Conservation (phyloP, 1,140 invertebrate genomes). For the Drosophila albomicans region DNA sequence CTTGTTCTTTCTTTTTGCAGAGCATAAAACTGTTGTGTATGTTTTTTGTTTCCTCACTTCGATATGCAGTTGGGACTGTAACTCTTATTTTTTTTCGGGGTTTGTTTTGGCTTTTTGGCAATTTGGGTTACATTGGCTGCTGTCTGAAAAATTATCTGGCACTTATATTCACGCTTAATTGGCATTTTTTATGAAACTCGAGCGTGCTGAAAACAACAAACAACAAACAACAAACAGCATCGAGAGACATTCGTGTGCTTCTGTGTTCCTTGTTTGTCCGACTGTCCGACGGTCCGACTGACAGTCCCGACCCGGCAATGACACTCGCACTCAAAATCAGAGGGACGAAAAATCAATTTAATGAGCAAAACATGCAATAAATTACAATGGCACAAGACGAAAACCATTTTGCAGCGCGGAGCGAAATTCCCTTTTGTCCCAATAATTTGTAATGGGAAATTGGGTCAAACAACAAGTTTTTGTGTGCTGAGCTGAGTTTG, state of each 20-base stretch:
- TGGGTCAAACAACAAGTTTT: slow-evolving; percentile 55
- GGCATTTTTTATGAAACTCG: slow-evolving; percentile 83
- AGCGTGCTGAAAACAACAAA: slow-evolving; percentile 71
- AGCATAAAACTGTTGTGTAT: no score
- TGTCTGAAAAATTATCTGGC: slow-evolving; percentile 84
- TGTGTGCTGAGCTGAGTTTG: not conserved
- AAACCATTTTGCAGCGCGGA: not conserved
- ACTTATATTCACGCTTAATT: slow-evolving; percentile 85
- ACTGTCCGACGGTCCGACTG: slow-evolving; percentile 18
- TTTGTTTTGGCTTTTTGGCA: slow-evolving; percentile 62
- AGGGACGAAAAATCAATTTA: slow-evolving; percentile 82
- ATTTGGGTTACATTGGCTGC: slow-evolving; percentile 81
- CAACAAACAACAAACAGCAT: slow-evolving; percentile 35
- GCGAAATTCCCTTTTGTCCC: slow-evolving; percentile 27
- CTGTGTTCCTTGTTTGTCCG: slow-evolving; percentile 53
- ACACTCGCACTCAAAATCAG: slow-evolving; percentile 84
- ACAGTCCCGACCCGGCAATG: slow-evolving; percentile 59
- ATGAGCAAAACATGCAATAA: slow-evolving; percentile 84
- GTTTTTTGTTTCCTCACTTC: not conserved
- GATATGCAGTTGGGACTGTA: slow-evolving; percentile 42
- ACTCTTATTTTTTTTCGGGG: slow-evolving; percentile 53
- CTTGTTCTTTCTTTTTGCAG: slow-evolving; percentile 28
- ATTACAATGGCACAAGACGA: slow-evolving; percentile 62
- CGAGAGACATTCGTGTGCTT: slow-evolving; percentile 65
- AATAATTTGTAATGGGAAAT: slow-evolving; percentile 51